phyloP scores from a whole-genome alignment of 2,113 vertebrate genomes.

The Tylochromis polylepis region DNA sequence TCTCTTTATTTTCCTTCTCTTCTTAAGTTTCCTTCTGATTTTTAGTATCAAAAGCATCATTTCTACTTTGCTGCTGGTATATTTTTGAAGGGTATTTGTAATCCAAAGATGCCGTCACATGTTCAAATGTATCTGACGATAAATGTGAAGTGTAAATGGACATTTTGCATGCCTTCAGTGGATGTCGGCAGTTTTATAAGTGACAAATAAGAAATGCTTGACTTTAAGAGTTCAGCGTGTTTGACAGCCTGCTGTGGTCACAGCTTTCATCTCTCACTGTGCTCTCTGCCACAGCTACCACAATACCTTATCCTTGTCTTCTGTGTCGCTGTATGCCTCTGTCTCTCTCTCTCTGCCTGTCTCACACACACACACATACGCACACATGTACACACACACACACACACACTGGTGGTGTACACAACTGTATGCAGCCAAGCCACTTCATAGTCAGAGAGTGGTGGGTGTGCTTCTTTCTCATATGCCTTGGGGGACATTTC shows the following conservation, averaged over 20 bases:
- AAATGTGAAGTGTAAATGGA: background rate
- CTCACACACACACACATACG: background rate
- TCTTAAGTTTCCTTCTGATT: background rate
- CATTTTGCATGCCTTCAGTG: background rate
- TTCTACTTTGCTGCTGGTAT: background rate
- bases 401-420: background rate
- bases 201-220: background rate
- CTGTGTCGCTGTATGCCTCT: background rate
- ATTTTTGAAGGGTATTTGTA: background rate
- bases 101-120: background rate
- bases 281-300: slow-evolving; percentile 48
- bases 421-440: background rate
- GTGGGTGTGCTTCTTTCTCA: background rate
- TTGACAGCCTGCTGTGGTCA: slow-evolving; percentile 24
- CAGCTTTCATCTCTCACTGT: background rate
- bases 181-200: background rate
- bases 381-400: background rate
- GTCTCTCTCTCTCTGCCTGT: background rate
- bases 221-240: background rate
- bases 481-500: background rate
- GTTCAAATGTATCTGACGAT: background rate
- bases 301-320: slow-evolving; percentile 8
- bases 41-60: background rate
- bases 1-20: background rate
- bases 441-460: slow-evolving; percentile 15